Base-by-base conservation (phyloP, 2,888 invertebrate species). In the Atrina japonica region DNA sequence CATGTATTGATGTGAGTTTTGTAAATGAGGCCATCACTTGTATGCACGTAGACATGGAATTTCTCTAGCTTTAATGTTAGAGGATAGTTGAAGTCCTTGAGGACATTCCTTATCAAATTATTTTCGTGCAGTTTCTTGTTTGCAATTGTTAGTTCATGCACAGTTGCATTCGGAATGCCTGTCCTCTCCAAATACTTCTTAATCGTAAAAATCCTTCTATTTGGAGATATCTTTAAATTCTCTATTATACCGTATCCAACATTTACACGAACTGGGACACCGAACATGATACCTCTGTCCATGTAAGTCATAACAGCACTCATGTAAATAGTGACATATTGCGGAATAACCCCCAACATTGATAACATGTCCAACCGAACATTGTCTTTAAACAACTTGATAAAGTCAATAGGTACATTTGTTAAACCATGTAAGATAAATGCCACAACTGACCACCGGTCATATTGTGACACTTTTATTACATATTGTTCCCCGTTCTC, bases 401-500 rank as follows among this genome's bases (percentile, higher is more conserved):
- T 83, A 21, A 85, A 69, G 69, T 88, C 85, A 11, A 88, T 82
- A 0, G 85, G 85, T 21, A 85, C 76, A 25, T 82, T 82, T 2
- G 83, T 81, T 29, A 83, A 64, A 11, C 86, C 86, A 72, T 87
- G 86, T 47, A 87, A 61, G 61, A 86, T 85, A 40, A 88, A 81
- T 7, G 85, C 86, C 3, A 85, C 80, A 6, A 85, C 77, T 43
- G 86, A 83, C 86, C 88, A 88, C 14, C 83, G 71, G 63, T 88
- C 88, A 76, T 81, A 84, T 61, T 80, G 77, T 2, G 86, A 87
- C 1, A 83, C 78, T 3, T 66, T 76, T 3, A 83, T 68, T 27
- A 72, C 70, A 61, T 72, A 75, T 58, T 63, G 76, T 45, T 79
- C 75, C 1, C 76, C 82, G 9, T 66, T 66, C 27, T 82, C 81